Base-by-base conservation (phyloP, 2,888 invertebrate species). In the Rhogogaster chlorosoma region DNA sequence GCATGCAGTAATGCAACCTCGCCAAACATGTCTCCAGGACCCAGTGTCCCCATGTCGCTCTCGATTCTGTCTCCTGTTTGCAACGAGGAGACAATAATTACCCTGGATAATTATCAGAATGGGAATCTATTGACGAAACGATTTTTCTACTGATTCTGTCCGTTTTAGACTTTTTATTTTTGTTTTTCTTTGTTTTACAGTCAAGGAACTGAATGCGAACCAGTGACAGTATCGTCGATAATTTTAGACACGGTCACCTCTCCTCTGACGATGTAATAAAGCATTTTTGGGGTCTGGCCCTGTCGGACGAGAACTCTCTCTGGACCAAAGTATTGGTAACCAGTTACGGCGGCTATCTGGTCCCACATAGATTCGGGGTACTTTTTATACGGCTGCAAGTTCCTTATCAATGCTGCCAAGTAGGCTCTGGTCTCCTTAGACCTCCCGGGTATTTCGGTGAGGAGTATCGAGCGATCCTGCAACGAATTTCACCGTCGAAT, bases 211-310 rank as follows among this genome's bases (percentile, higher is more conserved):
- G 22, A 71, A 12, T 86, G 85, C 86, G 92, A 91, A 89, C 92
- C 92, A 45, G 94, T 93, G 26, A 90, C 90, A 0, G 94, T 94
- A 87, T 96, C 96, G 85, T 91, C 95, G 0, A 94, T 90, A 88
- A 93, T 92, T 85, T 94, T 95, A 71, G 94, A 94, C 84, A 96
- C 94, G 9, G 90, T 90, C 12, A 95, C 93, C 89, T 95, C 94
- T 2, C 97, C 97, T 0, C 94, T 94, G 6, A 96, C 93, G 75
- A 97, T 94, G 91, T 96, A 96, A 91, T 96, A 96, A 75, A 96
- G 90, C 0, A 95, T 95, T 84, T 94, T 93, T 0, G 96, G 95
- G 2, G 93, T 92, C 84, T 96, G 95, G 15, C 95, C 95, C 90
- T 96, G 95, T 15, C 95, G 95, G 0, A 96, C 95, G 73, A 97